These are phyloP conservation scores for Prostheceraeus crozeri DNA, from an alignment of 2,888 invertebrate genomes.

Conservation along the genomic window DNA sequence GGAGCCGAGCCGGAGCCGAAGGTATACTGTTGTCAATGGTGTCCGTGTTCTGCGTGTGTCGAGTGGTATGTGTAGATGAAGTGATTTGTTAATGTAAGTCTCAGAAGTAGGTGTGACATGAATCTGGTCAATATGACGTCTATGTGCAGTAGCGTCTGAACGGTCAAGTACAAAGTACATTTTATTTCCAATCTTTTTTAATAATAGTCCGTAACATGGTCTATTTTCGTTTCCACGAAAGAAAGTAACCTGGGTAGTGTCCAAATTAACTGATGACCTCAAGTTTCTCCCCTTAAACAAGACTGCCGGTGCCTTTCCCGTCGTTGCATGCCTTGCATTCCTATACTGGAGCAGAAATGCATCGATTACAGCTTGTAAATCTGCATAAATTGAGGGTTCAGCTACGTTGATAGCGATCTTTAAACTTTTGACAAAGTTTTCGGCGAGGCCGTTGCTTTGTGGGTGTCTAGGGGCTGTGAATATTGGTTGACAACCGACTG, in stretches of 20 bases:
- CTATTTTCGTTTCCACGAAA: too few relatives aligned
- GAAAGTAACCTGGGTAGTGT: too few relatives aligned
- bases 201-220: too few relatives aligned
- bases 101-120: slow-evolving; percentile 4
- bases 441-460: not conserved
- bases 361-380: not conserved
- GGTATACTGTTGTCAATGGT: too few relatives aligned
- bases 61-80: too few relatives aligned
- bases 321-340: not conserved
- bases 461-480: slow-evolving; percentile 8
- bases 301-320: not conserved
- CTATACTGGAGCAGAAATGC: slow-evolving; percentile 10
- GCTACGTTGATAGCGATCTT: slow-evolving; percentile 2
- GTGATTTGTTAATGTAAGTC: too few relatives aligned
- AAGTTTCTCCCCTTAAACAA: not conserved
- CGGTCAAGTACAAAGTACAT: not conserved
- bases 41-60: too few relatives aligned
- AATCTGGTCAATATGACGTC: not conserved
- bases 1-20: too few relatives aligned
- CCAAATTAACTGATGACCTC: too few relatives aligned
- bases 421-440: slow-evolving; percentile 9
- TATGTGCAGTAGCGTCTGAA: not conserved
- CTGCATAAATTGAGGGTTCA: not conserved
- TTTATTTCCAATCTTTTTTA: slow-evolving; percentile 10
- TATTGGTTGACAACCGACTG: not conserved